Base-by-base conservation (phyloP, 1,140 invertebrate species). In the Aradophagus sp. region DNA sequence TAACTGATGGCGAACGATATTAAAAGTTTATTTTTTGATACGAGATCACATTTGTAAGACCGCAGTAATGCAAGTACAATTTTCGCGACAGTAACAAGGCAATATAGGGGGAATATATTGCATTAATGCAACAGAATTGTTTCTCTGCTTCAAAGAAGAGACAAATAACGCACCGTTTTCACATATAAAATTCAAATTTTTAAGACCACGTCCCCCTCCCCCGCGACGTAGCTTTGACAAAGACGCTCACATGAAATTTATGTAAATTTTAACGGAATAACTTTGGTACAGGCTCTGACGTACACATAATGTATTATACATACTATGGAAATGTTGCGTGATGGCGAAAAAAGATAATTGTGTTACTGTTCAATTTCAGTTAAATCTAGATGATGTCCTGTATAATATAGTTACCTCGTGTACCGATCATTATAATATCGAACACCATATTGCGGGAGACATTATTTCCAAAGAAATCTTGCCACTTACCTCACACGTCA, bases 181-280 rank as follows among this genome's bases (percentile, higher is more conserved):
- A 41, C 31, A 41, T 47, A 47, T 65, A 42, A 66, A 56, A 66
- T 65, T 55, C 31, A 56, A 56, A 56, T 48, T 65, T 55, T 47
- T 16, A 32, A 42, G 10, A 19, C 11, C n/a, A n/a, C n/a, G n/a
- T n/a, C 34, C 16, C 14, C 2, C 27, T 6, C 56, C 2, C 15
- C 7, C n/a, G 2, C 13, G 17, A 11, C 20, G 16, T 27, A 26
- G 63, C 31, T 67, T 67, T 45, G 63, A 58, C 39, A 59, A 52
- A 67, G 53, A 58, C 34, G 48, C 17, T 53, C 63, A 31, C 63
- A 52, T 41, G 63, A 68, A 68, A 68, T 68, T 52, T 68, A 68
- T 68, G 63, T 59, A 68, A 68, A 68, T 68, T 59, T 68, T 68
- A 59, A 68, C 45, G 47, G 47, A 68, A 68, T 68, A 59, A 68